Evolutionary conservation across 2,113 vertebrate species (phyloP).

Genomic region (Bambusicola thoracicus): DNA sequence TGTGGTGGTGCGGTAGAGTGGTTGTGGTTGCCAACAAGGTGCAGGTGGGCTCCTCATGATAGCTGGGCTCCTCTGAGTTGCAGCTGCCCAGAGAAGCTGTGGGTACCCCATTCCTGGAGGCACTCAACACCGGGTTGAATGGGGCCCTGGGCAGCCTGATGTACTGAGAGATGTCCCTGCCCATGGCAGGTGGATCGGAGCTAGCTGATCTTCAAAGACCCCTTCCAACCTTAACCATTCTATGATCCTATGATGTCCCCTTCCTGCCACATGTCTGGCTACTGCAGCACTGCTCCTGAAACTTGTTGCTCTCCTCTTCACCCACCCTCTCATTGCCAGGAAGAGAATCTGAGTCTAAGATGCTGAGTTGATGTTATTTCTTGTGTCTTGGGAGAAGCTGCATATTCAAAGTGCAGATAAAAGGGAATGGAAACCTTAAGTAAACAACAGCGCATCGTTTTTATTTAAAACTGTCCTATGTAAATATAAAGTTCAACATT

Average conservation of each 20-base stretch:
- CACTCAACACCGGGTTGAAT: not conserved
- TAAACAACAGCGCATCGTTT: not conserved
- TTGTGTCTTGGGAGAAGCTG: not conserved
- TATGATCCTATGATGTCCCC: not conserved
- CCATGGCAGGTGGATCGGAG: not conserved
- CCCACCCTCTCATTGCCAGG: not conserved
- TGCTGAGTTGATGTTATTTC: not conserved
- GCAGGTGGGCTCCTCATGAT: not conserved
- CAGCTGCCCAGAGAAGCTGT: not conserved
- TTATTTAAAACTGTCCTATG: constrained; percentile 29
- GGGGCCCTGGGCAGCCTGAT: not conserved
- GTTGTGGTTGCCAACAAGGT: not conserved
- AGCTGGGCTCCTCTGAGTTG: not conserved
- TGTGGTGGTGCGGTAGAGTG: not conserved
- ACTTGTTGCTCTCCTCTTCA: fast-evolving
- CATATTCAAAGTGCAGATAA: not conserved
- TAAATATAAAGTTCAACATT: constrained; percentile 48
- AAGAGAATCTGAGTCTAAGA: not conserved
- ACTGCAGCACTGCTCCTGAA: fast-evolving
- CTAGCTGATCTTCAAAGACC: not conserved
- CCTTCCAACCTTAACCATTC: not conserved
- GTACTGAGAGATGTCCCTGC: not conserved
- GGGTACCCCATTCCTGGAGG: not conserved
- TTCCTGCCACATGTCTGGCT: not conserved
- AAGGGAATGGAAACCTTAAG: constrained; percentile 1